Evolutionary conservation across 2,797 vertebrate genomes (phyloP).

Genomic region (Scolopax bukidnonensis): DNA sequence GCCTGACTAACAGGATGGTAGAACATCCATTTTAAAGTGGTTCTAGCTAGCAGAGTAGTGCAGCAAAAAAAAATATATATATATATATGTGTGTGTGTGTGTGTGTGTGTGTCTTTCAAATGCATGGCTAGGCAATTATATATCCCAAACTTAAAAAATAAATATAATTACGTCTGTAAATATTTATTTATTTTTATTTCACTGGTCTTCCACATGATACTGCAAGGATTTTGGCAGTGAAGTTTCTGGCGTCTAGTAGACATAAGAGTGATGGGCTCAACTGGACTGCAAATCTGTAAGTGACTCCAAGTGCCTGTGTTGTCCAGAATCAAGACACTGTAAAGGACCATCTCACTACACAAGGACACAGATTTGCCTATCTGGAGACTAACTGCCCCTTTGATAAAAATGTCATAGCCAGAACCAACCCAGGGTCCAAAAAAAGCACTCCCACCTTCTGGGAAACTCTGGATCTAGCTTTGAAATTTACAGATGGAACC

Average conservation of each 20-base stretch:
- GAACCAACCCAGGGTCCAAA: background rate
- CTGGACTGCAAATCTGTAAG: background rate
- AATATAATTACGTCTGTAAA: background rate
- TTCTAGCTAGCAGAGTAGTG: background rate
- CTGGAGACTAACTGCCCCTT: background rate
- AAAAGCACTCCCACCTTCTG: background rate
- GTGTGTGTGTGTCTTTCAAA: background rate
- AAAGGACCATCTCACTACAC: background rate
- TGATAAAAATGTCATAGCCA: background rate
- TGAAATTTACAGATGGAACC: background rate
- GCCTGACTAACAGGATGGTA: background rate
- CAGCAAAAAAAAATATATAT: background rate
- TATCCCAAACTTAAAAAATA: background rate
- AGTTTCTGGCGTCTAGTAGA: background rate
- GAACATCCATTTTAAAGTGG: background rate
- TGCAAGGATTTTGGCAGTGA: background rate
- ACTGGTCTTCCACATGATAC: background rate
- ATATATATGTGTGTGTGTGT: too few relatives aligned
- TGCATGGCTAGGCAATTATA: fast-evolving
- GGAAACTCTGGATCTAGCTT: background rate
- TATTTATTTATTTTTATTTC: background rate
- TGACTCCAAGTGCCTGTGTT: background rate
- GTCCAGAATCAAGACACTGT: background rate
- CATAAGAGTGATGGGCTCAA: background rate
- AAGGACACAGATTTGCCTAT: background rate